phyloP scores from a whole-genome alignment of 2,888 invertebrate genomes.

The Athalia rosae region DNA sequence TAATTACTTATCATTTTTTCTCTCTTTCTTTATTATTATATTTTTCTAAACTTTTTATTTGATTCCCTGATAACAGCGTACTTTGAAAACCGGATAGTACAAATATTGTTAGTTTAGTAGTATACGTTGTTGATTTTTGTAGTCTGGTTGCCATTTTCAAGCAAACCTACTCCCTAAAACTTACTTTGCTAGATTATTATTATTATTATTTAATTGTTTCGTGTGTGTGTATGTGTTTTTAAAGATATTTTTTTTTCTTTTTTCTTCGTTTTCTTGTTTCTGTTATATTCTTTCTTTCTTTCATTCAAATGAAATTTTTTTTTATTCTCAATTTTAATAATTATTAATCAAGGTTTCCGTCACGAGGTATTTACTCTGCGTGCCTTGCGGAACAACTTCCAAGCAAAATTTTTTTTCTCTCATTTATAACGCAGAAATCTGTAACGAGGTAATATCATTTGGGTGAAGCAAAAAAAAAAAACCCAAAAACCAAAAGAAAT shows the following conservation, averaged over 20 bases:
- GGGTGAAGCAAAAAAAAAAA: not conserved
- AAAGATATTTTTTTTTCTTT: conserved; percentile 52
- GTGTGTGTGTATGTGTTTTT: conserved; percentile 26
- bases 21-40: not conserved
- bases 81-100: conserved; percentile 66
- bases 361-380: conserved; percentile 59
- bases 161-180: conserved; percentile 62
- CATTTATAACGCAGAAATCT: conserved; percentile 69
- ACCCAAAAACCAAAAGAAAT: conserved; percentile 40
- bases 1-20: not conserved
- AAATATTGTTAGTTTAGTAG: conserved; percentile 70
- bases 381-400: conserved; percentile 58
- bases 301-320: conserved; percentile 8
- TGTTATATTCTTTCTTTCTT: conserved; percentile 49
- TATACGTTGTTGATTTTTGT: conserved; percentile 67
- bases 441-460: conserved; percentile 52
- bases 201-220: conserved; percentile 7
- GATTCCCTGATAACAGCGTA: conserved; percentile 71
- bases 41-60: conserved; percentile 37
- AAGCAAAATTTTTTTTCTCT: conserved; percentile 64
- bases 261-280: conserved; percentile 38
- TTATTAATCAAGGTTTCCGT: conserved; percentile 38
- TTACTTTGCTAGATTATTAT: conserved; percentile 58
- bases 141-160: conserved; percentile 60
- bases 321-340: no score